Evolutionary conservation across 2,797 vertebrate genomes (phyloP), one percentile per base, ranked within the genome.

Genomic region (Eulemur albifrons): DNA sequence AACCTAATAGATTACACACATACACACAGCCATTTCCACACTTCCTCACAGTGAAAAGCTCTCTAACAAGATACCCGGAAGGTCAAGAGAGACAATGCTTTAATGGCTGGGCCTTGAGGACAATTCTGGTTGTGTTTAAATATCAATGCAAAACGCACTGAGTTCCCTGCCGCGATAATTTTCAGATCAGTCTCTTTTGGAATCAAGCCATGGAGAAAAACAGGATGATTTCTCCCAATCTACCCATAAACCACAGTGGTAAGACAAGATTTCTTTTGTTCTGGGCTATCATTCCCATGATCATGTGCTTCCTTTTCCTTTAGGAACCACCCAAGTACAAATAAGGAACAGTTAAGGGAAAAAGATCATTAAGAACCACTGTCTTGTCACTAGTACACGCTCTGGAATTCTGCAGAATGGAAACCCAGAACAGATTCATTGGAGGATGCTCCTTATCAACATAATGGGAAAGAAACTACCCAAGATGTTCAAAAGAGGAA

Each of bases 31-130:
- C 92, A 97, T 97, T 97, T 93, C 94, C 94, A 97, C 59, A 97
- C 97, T 97, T 97, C 73, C 97, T 98, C 97, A 97, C 97, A 97
- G 96, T 98, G 97, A 97, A 97, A 97, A 94, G 96, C 97, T 97
- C 97, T 97, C 97, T 94, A 95, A 97, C 95, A 93, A 97, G 93
- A 95, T 95, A 98, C 79, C 96, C 1, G 97, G 90, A 97, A 96
- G 59, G 95, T 98, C 93, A 35, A 97, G 96, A 98, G 96, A 97
- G 97, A 95, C 92, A 95, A 97, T 48, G 94, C 92, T 97, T 98
- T 97, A 97, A 97, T 97, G 97, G 97, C 97, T 97, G 97, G 97
- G 96, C 96, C 96, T 97, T 95, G 96, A 97, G 97, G 97, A 97
- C 97, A 96, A 96, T 90, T 97, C 93, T 97, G 97, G 95, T 94